A percentile compares a stretch with the other conserved stretches of the same genome.
Conservation (phyloP, 2,888 invertebrate species). For the Diarsia brunnea region DNA sequence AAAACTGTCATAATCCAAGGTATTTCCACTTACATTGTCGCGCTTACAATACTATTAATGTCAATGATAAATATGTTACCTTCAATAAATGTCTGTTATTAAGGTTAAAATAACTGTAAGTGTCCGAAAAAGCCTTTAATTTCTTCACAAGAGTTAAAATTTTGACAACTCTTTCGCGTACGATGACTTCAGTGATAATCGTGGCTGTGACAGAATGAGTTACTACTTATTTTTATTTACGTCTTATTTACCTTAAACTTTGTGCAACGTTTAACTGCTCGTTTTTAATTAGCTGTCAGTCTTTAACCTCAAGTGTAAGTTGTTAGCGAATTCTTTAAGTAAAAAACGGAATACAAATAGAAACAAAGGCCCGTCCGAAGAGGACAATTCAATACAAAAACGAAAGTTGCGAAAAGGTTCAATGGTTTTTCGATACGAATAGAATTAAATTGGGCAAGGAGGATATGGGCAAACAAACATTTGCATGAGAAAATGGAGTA, state of each 20-base stretch:
- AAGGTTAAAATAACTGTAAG: slow-evolving; percentile 54
- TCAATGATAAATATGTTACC: slow-evolving; percentile 64
- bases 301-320: slow-evolving; percentile 9
- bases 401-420: slow-evolving; percentile 25
- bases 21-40: slow-evolving; percentile 60
- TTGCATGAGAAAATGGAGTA: slow-evolving; percentile 24
- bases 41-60: slow-evolving; percentile 66
- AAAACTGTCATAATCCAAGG: slow-evolving; percentile 69
- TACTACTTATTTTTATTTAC: slow-evolving; percentile 37
- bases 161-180: slow-evolving; percentile 46
- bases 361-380: slow-evolving; percentile 2
- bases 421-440: slow-evolving; percentile 25
- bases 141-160: slow-evolving; percentile 30
- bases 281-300: slow-evolving; percentile 43
- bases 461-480: neutral
- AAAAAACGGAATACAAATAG: slow-evolving; percentile 1
- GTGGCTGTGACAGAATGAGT: slow-evolving; percentile 37
- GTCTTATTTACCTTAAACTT: slow-evolving; percentile 31
- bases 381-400: slow-evolving; percentile 17
- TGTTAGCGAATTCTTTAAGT: slow-evolving; percentile 16
- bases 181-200: slow-evolving; percentile 45
- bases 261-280: slow-evolving; percentile 12
- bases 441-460: slow-evolving; percentile 22
- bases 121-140: slow-evolving; percentile 47
- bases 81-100: slow-evolving; percentile 52